These are phyloP conservation scores for Hemiscyllium ocellatum DNA, from an alignment of 2,113 vertebrate genomes.

Conservation along the genomic window DNA sequence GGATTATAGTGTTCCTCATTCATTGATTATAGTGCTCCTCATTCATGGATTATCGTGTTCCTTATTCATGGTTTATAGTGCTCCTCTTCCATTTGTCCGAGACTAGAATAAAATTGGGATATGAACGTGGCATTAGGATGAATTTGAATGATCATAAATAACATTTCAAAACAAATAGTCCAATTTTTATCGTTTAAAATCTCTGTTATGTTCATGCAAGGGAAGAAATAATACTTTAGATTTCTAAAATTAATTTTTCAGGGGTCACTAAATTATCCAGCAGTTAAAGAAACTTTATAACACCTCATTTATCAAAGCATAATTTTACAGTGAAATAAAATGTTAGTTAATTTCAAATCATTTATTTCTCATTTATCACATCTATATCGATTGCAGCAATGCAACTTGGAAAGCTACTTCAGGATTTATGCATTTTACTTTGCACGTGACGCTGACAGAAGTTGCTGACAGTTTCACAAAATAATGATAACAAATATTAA, in stretches of 20 bases:
- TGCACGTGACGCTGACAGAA: background rate
- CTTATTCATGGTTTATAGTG: too few relatives aligned
- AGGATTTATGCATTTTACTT: background rate
- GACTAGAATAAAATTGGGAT: background rate
- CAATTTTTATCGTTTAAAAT: background rate
- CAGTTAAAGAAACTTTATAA: background rate
- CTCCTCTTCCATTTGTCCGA: too few relatives aligned
- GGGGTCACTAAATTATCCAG: background rate
- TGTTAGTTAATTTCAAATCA: background rate
- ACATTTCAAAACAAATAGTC: background rate
- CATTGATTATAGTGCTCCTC: too few relatives aligned
- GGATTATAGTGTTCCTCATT: too few relatives aligned
- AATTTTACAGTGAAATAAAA: background rate
- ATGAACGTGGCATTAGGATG: background rate
- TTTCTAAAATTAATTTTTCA: background rate
- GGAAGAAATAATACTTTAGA: background rate
- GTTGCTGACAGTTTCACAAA: background rate
- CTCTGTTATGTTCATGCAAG: background rate
- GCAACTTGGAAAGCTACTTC: background rate
- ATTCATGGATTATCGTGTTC: too few relatives aligned
- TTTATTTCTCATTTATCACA: background rate
- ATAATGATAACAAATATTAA: background rate
- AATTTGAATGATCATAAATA: background rate
- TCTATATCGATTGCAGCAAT: background rate
- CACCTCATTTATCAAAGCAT: background rate